These are phyloP conservation scores for Oeneis ivallda DNA, from an alignment of 2,888 invertebrate genomes.

Conservation along the genomic window DNA sequence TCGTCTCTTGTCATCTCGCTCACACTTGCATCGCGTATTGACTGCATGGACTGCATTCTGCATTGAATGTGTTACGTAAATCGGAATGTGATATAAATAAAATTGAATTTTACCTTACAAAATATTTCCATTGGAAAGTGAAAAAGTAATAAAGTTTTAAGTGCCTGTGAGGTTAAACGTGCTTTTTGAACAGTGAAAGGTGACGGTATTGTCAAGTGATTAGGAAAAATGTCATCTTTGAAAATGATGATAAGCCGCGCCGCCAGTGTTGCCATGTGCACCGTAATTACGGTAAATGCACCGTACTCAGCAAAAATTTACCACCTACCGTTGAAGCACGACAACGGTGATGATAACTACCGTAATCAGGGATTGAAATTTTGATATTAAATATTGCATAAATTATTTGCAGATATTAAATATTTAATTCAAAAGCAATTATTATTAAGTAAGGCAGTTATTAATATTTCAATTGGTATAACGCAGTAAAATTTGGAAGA, in stretches of 20 bases:
- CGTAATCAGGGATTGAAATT: no score
- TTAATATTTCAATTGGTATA: no score
- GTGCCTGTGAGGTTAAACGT: background rate
- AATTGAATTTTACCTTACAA: background rate
- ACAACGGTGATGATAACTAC: no score
- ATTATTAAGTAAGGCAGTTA: no score
- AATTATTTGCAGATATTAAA: no score
- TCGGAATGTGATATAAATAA: conserved; percentile 2
- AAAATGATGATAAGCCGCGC: conserved; percentile 64
- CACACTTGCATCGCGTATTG: background rate
- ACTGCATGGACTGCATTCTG: background rate
- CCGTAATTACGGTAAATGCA: no score
- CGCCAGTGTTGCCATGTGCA: no score
- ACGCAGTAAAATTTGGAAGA: no score
- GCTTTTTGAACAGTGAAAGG: background rate
- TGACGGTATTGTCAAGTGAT: conserved; percentile 50
- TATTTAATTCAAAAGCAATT: no score
- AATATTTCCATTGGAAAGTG: background rate
- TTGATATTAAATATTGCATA: no score
- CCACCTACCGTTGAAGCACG: no score
- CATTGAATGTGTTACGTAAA: conserved; percentile 12
- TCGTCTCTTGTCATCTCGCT: conserved; percentile 30
- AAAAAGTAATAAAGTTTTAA: background rate
- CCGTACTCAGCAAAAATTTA: no score
- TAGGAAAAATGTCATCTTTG: conserved; percentile 62